These are phyloP conservation scores for Callyntrura guangdongensis DNA, from an alignment of 2,888 invertebrate genomes.

Conservation along the genomic window DNA sequence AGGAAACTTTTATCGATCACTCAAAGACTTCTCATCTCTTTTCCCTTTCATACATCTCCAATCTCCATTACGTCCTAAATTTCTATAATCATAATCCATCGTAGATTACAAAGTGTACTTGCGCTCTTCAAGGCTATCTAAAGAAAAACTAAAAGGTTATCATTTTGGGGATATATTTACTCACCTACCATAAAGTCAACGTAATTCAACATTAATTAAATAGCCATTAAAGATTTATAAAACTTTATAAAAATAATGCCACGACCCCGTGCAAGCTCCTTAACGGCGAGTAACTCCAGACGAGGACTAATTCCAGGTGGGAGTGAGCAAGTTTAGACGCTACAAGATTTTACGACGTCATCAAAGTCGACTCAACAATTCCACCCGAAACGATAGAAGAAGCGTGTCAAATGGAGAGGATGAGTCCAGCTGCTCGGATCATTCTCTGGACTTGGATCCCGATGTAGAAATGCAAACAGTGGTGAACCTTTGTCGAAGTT, in stretches of 20 bases:
- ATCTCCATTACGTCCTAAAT: no score
- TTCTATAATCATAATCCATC: no score
- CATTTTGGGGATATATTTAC: no score
- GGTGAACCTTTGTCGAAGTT: slow-evolving; percentile 26
- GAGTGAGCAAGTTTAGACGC: slow-evolving; percentile 63
- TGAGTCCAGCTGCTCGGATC: slow-evolving; percentile 55
- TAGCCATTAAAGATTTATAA: no score
- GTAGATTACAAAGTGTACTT: no score
- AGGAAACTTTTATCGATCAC: slow-evolving; percentile 20
- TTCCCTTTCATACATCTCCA: no score
- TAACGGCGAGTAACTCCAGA: background rate
- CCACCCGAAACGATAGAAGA: background rate
- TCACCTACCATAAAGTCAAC: no score
- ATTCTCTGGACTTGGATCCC: slow-evolving; percentile 72
- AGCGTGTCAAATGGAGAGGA: slow-evolving; percentile 12
- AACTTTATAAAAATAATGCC: slow-evolving; percentile 52
- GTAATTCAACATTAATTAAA: no score
- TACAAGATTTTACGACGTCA: slow-evolving; percentile 47
- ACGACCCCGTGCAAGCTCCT: background rate
- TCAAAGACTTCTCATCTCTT: background rate
- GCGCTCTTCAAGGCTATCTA: no score
- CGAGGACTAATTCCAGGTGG: slow-evolving; percentile 57
- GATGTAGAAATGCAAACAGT: slow-evolving; percentile 68
- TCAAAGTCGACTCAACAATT: background rate
- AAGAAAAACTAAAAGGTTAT: no score